Percentiles rank a stretch among this genome's conserved stretches.
Conservation (phyloP, 2,888 invertebrate species). For the Arctia plantaginis region DNA sequence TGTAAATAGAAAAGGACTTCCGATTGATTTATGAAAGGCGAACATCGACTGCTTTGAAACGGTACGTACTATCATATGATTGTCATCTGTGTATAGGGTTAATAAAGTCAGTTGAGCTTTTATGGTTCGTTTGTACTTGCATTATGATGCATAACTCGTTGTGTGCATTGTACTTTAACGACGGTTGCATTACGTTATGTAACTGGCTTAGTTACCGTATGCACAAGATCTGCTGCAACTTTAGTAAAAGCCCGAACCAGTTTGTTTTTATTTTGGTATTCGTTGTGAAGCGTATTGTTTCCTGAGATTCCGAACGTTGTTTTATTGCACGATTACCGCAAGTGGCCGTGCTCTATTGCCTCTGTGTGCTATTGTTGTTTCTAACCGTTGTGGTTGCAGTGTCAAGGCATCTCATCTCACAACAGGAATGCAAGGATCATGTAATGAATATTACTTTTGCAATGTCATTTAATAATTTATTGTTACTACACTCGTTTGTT, state of each 20-base stretch:
- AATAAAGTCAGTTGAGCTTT: constrained; percentile 43
- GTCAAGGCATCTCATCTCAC: constrained; percentile 72
- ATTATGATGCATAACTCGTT: constrained; percentile 50
- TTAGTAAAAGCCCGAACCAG: constrained; percentile 46
- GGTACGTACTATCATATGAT: constrained; percentile 72
- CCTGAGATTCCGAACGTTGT: constrained; percentile 64
- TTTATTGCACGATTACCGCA: constrained; percentile 69
- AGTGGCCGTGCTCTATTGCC: constrained; percentile 75
- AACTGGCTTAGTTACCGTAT: constrained; percentile 46
- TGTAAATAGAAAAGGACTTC: constrained; percentile 68
- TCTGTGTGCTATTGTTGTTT: constrained; percentile 69
- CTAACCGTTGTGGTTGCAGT: constrained; percentile 70
- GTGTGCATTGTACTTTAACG: constrained; percentile 48
- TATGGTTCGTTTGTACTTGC: constrained; percentile 41
- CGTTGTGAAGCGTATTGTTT: constrained; percentile 60
- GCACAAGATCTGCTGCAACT: constrained; percentile 45
- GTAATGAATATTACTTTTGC: constrained; percentile 43
- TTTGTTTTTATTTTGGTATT: constrained; percentile 64
- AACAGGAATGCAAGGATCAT: constrained; percentile 55
- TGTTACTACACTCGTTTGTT: constrained; percentile 24
- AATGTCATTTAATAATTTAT: constrained; percentile 28
- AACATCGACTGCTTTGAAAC: constrained; percentile 70
- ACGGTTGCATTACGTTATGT: constrained; percentile 47
- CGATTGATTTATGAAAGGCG: constrained; percentile 72
- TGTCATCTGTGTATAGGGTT: constrained; percentile 51